Evolutionary conservation across 2,797 vertebrate species (phyloP).

Genomic region (Dallia pectoralis): DNA sequence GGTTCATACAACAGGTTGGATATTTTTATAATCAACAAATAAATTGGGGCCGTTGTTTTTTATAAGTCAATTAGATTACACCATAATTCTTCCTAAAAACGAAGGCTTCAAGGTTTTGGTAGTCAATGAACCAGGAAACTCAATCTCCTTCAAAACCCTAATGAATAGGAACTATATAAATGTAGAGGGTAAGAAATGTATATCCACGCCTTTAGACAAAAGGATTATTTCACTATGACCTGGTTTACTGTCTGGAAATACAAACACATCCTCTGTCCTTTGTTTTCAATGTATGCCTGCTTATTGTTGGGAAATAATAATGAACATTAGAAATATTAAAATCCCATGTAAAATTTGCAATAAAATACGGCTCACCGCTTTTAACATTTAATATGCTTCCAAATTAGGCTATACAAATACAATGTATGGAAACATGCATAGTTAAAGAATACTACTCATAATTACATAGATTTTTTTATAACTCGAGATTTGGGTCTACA

Average conservation of each 20-base stretch:
- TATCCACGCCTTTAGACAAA: conserved; percentile 43
- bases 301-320: neutral
- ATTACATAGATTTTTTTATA: neutral
- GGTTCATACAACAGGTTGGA: neutral
- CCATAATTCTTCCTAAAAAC: neutral
- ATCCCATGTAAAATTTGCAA: neutral
- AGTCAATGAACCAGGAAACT: neutral
- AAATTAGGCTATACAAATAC: neutral
- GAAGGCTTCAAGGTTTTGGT: neutral
- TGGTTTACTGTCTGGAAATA: conserved; percentile 56
- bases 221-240: conserved; percentile 65
- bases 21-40: neutral
- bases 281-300: conserved; percentile 36
- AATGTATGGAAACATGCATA: neutral
- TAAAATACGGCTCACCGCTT: neutral
- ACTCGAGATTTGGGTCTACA: conserved; percentile 14
- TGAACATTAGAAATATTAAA: neutral
- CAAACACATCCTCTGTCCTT: conserved; percentile 54
- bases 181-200: conserved; percentile 12
- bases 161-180: conserved; percentile 27
- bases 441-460: neutral
- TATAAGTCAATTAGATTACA: neutral
- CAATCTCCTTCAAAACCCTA: conserved; percentile 19
- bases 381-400: neutral
- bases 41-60: neutral